These are phyloP conservation scores for Spialia ferax DNA, from an alignment of 2,888 invertebrate genomes.

Conservation along the genomic window DNA sequence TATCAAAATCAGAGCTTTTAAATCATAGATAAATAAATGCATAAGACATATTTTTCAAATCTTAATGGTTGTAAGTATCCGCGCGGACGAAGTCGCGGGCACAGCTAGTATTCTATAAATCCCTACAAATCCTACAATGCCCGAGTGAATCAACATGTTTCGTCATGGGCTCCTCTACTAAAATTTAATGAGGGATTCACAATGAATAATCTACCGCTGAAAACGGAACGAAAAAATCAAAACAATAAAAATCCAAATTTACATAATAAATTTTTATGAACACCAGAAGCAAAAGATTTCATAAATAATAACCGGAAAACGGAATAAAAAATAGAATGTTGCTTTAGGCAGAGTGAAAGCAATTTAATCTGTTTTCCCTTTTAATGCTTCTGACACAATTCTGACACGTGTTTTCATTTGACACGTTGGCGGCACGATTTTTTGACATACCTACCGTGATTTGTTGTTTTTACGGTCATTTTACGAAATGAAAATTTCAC, in stretches of 20 bases:
- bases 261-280: slow-evolving; percentile 10
- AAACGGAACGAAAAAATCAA: slow-evolving; percentile 5
- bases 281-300: neutral
- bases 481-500: too few species aligned
- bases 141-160: neutral
- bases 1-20: too few species aligned
- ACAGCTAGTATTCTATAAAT: too few species aligned
- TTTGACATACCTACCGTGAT: slow-evolving; percentile 5
- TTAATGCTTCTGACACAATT: slow-evolving; percentile 15
- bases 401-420: slow-evolving; percentile 15
- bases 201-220: neutral
- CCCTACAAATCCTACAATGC: neutral
- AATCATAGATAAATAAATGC: too few species aligned
- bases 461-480: neutral
- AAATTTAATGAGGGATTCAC: neutral
- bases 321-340: neutral
- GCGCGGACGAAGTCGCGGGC: too few species aligned
- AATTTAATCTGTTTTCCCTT: slow-evolving; percentile 14
- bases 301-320: slow-evolving; percentile 1
- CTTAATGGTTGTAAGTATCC: too few species aligned
- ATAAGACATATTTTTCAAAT: too few species aligned
- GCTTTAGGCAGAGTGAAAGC: slow-evolving; percentile 6
- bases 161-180: neutral
- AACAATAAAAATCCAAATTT: neutral
- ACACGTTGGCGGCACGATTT: neutral